Conservation (phyloP, 2,113 vertebrate species). For the Nestor notabilis region DNA sequence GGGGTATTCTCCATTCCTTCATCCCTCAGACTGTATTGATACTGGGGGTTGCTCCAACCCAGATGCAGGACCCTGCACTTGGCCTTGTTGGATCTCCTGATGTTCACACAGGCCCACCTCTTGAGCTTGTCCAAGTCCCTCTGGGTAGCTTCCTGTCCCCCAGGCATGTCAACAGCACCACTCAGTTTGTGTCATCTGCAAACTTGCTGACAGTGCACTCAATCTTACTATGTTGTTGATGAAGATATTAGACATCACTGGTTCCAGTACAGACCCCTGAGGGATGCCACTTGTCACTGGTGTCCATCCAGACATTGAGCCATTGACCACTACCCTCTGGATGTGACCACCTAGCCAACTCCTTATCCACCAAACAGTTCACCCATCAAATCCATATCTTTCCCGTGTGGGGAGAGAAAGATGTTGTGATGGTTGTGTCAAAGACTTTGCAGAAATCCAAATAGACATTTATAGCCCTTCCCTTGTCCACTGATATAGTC, state of each 20-base stretch:
- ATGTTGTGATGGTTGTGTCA: neutral
- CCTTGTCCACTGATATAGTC: neutral
- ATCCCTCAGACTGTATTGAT: neutral
- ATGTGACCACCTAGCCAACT: neutral
- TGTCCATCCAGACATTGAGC: neutral
- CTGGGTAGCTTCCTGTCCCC: neutral
- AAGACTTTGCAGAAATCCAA: neutral
- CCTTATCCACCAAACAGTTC: neutral
- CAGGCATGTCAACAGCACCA: neutral
- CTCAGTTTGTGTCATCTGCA: neutral
- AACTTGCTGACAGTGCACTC: neutral
- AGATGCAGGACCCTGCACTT: neutral
- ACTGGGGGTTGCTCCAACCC: neutral
- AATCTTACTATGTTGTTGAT: neutral
- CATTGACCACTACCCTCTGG: neutral
- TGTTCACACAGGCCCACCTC: neutral
- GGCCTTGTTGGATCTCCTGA: neutral
- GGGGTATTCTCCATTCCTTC: neutral
- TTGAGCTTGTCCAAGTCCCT: neutral
- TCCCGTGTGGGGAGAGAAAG: neutral
- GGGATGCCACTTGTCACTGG: neutral
- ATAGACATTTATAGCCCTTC: neutral
- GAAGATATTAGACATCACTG: neutral
- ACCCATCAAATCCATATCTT: neutral
- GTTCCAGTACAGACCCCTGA: neutral